Percentiles rank a stretch among this genome's conserved stretches.
Evolutionary conservation across 1,140 invertebrate genomes (phyloP).

Genomic region (Rhagoletis zephyria): DNA sequence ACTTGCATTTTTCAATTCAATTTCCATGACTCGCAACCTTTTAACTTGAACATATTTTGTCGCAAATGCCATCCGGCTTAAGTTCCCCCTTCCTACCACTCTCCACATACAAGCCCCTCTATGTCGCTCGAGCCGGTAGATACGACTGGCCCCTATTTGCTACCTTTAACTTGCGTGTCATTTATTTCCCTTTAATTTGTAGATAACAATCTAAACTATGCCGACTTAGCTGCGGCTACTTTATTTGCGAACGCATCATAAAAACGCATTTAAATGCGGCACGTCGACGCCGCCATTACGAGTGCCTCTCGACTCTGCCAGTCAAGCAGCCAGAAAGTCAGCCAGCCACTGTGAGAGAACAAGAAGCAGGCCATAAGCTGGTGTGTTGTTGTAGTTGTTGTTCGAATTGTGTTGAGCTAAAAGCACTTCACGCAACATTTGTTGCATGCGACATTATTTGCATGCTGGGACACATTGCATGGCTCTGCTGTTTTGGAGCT

Average conservation of each 20-base stretch:
- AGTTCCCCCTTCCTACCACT: background rate
- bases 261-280: conserved; percentile 39
- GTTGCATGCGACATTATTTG: conserved; percentile 38
- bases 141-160: background rate
- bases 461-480: background rate
- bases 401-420: background rate
- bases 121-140: background rate
- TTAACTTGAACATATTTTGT: conserved; percentile 32
- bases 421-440: conserved; percentile 42
- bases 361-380: background rate
- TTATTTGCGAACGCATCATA: conserved; percentile 47
- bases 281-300: conserved; percentile 11
- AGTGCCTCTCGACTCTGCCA: background rate
- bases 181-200: conserved; percentile 49
- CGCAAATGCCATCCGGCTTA: conserved; percentile 37
- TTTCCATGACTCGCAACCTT: conserved; percentile 30
- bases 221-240: conserved; percentile 43
- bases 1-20: conserved; percentile 42
- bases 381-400: background rate
- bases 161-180: conserved; percentile 29
- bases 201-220: conserved; percentile 47
- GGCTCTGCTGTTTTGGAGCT: background rate
- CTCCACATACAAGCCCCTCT: background rate
- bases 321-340: background rate
- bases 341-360: background rate